phyloP scores from a whole-genome alignment of 2,797 vertebrate species.

The Salarias fasciatus region DNA sequence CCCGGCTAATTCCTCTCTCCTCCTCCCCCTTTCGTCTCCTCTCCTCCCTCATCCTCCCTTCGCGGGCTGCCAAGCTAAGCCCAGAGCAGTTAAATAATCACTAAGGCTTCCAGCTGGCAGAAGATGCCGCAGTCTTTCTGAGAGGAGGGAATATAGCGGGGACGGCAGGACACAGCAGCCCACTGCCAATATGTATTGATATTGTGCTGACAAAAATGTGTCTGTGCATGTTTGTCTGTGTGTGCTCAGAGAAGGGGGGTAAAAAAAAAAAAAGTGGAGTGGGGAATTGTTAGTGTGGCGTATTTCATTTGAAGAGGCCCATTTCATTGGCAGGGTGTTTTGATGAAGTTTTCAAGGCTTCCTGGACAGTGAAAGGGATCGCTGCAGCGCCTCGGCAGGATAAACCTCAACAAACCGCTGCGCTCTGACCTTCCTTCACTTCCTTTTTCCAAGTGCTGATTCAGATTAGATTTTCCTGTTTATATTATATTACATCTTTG shows the following conservation, averaged over 20 bases:
- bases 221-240: slow-evolving; percentile 54
- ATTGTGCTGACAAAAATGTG: slow-evolving; percentile 71
- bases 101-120: slow-evolving; percentile 83
- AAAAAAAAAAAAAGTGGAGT: slow-evolving; percentile 35
- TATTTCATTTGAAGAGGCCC: slow-evolving; percentile 57
- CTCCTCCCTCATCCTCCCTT: slow-evolving; percentile 78
- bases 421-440: slow-evolving; percentile 56
- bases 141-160: slow-evolving; percentile 59
- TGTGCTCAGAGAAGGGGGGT: slow-evolving; percentile 2
- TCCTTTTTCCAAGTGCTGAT: slow-evolving; percentile 57
- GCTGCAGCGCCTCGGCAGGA: slow-evolving; percentile 40
- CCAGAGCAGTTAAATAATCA: slow-evolving; percentile 84
- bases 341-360: slow-evolving; percentile 64
- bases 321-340: slow-evolving; percentile 48
- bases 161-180: slow-evolving; percentile 70
- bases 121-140: slow-evolving; percentile 60
- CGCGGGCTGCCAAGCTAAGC: slow-evolving; percentile 79
- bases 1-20: slow-evolving; percentile 75
- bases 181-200: slow-evolving; percentile 75
- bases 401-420: slow-evolving; percentile 15
- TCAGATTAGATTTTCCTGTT: background rate
- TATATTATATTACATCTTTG: slow-evolving; percentile 13
- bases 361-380: slow-evolving; percentile 46
- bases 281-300: slow-evolving; percentile 55
- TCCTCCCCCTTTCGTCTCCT: slow-evolving; percentile 72